Evolutionary conservation across 1,140 invertebrate genomes (phyloP).

Genomic region (Cydia splendana): DNA sequence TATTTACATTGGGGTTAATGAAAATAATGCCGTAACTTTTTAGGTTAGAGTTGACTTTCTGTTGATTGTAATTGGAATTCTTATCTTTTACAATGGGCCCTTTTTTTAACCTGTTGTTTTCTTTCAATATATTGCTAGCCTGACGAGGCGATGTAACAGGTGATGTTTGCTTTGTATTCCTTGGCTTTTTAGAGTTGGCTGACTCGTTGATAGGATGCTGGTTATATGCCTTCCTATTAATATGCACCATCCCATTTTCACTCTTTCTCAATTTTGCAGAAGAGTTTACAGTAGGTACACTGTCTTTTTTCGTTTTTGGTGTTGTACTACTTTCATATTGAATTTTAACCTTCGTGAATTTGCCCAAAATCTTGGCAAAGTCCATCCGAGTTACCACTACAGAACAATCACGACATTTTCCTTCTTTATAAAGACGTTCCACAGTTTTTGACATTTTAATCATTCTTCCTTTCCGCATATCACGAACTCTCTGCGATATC

Average conservation of each 20-base stretch:
- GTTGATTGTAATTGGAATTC: conserved; percentile 45
- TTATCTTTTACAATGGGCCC: conserved; percentile 50
- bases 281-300: conserved; percentile 44
- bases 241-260: conserved; percentile 76
- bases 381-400: conserved; percentile 75
- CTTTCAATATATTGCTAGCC: conserved; percentile 63
- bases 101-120: conserved; percentile 67
- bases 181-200: conserved; percentile 45
- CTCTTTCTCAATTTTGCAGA: conserved; percentile 66
- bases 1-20: conserved; percentile 51
- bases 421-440: conserved; percentile 70
- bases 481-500: conserved; percentile 63
- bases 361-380: conserved; percentile 74
- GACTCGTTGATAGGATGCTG: conserved; percentile 57
- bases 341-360: conserved; percentile 75
- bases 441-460: conserved; percentile 60
- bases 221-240: conserved; percentile 63
- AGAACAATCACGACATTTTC: conserved; percentile 72
- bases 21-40: conserved; percentile 74
- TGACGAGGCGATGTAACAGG: conserved; percentile 30
- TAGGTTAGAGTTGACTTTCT: conserved; percentile 41
- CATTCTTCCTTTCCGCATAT: conserved; percentile 54
- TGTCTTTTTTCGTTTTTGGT: conserved; percentile 54
- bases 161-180: conserved; percentile 39
- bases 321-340: conserved; percentile 68